Evolutionary conservation across 2,888 invertebrate species (phyloP).

Genomic region (Platerodrilus igneus): DNA sequence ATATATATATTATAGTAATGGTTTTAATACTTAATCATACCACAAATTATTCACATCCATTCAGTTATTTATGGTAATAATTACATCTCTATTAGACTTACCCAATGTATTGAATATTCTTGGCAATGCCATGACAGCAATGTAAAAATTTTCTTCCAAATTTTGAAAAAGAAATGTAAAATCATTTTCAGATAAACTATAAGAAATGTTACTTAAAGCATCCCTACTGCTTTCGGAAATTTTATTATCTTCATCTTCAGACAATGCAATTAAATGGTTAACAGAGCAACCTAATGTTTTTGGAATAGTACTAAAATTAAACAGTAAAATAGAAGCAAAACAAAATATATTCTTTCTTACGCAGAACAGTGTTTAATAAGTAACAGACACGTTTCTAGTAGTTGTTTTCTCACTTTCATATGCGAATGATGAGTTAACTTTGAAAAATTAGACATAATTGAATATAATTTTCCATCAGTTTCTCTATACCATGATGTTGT

Average conservation of each 20-base stretch:
- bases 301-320: conserved; percentile 55
- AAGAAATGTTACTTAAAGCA: conserved; percentile 45
- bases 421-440: conserved; percentile 58
- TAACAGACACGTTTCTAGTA: conserved; percentile 56
- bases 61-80: too few species aligned
- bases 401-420: conserved; percentile 57
- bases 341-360: conserved; percentile 50
- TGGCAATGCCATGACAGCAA: conserved; percentile 58
- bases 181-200: conserved; percentile 42
- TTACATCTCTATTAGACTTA: too few species aligned
- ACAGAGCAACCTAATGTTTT: conserved; percentile 57
- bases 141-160: conserved; percentile 58
- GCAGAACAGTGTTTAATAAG: conserved; percentile 57
- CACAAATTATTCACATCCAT: too few species aligned
- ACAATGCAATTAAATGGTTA: conserved; percentile 63
- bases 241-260: conserved; percentile 59
- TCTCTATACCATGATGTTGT: conserved; percentile 56
- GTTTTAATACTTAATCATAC: too few species aligned
- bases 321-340: conserved; percentile 10
- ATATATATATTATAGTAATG: too few species aligned
- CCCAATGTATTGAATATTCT: conserved; percentile 61
- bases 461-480: conserved; percentile 55
- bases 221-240: conserved; percentile 49
- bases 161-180: conserved; percentile 51
- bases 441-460: conserved; percentile 51